These are phyloP conservation scores for Coranthus polyacanthus DNA, from an alignment of 2,797 vertebrate species.

Conservation along the genomic window DNA sequence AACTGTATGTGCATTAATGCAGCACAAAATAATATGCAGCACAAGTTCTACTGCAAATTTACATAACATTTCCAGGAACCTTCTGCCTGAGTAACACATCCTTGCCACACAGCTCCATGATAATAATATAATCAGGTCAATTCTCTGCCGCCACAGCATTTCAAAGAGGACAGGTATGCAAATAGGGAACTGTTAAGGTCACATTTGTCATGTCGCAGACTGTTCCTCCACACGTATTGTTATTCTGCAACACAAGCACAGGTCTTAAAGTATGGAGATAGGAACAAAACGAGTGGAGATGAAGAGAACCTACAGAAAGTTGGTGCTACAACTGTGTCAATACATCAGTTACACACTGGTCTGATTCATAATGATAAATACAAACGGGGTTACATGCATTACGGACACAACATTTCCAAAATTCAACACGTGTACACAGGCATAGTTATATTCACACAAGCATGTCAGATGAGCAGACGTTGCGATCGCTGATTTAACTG, in stretches of 20 bases:
- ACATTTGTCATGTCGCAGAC: slow-evolving; percentile 35
- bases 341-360: slow-evolving; percentile 75
- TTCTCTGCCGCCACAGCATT: slow-evolving; percentile 11
- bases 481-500: slow-evolving; percentile 34
- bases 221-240: slow-evolving; percentile 20
- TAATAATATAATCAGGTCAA: slow-evolving; percentile 18
- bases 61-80: not conserved
- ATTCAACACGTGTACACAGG: slow-evolving; percentile 65
- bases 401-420: slow-evolving; percentile 57
- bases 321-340: slow-evolving; percentile 66
- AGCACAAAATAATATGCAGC: not conserved
- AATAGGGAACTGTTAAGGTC: slow-evolving; percentile 45
- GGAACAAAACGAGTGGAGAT: slow-evolving; percentile 47
- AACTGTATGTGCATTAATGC: not conserved
- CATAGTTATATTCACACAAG: slow-evolving; percentile 25
- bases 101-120: slow-evolving; percentile 8
- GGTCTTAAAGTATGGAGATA: slow-evolving; percentile 32
- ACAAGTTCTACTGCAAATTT: not conserved
- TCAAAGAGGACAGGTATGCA: slow-evolving; percentile 24
- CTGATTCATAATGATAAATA: slow-evolving; percentile 72
- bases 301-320: slow-evolving; percentile 44
- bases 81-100: not conserved
- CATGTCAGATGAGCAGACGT: slow-evolving; percentile 39
- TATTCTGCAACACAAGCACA: slow-evolving; percentile 34
- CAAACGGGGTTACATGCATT: slow-evolving; percentile 50